A percentile compares a stretch with the other conserved stretches of the same genome.
Conservation (phyloP, 1,140 invertebrate genomes). For the Pteromalus puparum region DNA sequence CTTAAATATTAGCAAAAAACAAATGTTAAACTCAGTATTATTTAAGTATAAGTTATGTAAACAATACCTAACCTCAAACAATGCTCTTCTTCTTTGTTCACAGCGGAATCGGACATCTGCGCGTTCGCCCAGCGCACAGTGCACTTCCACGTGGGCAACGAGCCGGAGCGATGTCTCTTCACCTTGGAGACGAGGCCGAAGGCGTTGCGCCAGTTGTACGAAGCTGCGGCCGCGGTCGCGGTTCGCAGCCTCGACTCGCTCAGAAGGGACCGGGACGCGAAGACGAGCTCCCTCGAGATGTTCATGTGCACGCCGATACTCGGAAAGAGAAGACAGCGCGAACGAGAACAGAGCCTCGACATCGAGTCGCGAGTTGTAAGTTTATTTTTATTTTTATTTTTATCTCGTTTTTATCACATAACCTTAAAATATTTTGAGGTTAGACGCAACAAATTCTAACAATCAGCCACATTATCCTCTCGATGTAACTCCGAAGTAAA, state of each 20-base stretch:
- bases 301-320: constrained; percentile 88
- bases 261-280: constrained; percentile 72
- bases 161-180: constrained; percentile 82
- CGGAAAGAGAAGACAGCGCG: constrained; percentile 77
- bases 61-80: too few relatives aligned
- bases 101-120: constrained; percentile 91
- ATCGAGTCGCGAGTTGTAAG: constrained; percentile 91
- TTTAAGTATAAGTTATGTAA: not conserved
- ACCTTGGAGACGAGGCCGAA: constrained; percentile 80
- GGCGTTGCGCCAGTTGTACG: constrained; percentile 84
- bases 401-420: not conserved
- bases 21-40: too few relatives aligned
- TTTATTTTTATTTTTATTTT: too few relatives aligned
- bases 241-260: constrained; percentile 74
- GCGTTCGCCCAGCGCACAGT: constrained; percentile 85
- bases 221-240: constrained; percentile 78
- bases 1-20: too few relatives aligned
- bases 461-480: too few relatives aligned
- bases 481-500: too few relatives aligned
- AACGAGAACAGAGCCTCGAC: constrained; percentile 84
- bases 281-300: constrained; percentile 75
- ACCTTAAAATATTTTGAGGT: not conserved
- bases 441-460: not conserved
- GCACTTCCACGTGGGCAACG: constrained; percentile 82
- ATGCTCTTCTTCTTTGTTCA: constrained; percentile 70